Evolutionary conservation across 2,888 invertebrate genomes (phyloP), one percentile per base, ranked within the genome.

Genomic region (Glyphotaelius pellucidus): DNA sequence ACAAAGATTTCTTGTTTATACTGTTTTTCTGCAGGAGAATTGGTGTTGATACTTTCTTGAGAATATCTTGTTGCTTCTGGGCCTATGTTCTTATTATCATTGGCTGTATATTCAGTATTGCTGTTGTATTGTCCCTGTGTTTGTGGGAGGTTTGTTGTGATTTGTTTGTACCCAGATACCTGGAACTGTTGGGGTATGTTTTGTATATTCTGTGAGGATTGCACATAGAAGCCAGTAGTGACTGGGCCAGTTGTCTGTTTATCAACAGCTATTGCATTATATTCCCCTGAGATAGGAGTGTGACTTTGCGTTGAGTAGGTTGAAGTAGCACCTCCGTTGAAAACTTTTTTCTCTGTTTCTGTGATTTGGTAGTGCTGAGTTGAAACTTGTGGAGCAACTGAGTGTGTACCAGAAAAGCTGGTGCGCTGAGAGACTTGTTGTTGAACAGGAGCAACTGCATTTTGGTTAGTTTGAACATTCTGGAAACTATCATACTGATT

Each of bases 391-490:
- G 90, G 90, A 30, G 47, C 38, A 4, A 30, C 87, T 9, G 90
- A 80, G 30, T 87, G 38, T 19, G 80, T 87, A 19, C 30, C 80
- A 5, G 80, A 86, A 35, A 87, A 87, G 42, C 42, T 80, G 19
- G 67, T 80, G 80, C 5, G 87, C 25, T 42, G 80, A 42, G 90
- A 80, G 0, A 87, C 80, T 91, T 85, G 90, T 90, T 90, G 90
- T 25, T 67, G 67, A n/a, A 67, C 67, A 67, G 67, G 67, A 67
- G 25, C 9, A 81, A 35, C 81, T 19, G 30, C 31, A 35, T 90
- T 90, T 90, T 84, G 84, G 19, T 84, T 90, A 5, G 84, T 67
- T 90, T 90, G 90, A n/a, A 15, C 88, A 32, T 89, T 89, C 79
- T 89, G 88, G 7, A 79, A 38, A 12, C n/a, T 85, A n/a, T 85